Base-by-base conservation (phyloP, 1,140 invertebrate species). In the Atta texana region DNA sequence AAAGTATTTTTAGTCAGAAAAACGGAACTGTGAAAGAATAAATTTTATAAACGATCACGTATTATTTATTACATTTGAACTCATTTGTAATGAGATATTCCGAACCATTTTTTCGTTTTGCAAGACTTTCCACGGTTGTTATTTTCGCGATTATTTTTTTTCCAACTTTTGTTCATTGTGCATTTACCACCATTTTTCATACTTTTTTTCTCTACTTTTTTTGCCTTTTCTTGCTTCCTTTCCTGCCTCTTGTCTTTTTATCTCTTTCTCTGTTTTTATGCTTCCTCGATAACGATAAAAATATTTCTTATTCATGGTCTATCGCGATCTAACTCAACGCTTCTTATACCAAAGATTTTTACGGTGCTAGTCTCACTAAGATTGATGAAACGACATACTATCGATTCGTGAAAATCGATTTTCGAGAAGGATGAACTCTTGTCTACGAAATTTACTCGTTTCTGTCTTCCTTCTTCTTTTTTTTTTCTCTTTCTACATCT, bases 281-380 rank as follows among this genome's bases (percentile, higher is more conserved):
- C 12, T 7, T 51, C 0, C 16, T 24, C 66, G 64, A 74, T 55
- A 63, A 59, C 69, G 80, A 84, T 84, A 75, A 84, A 75, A 75
- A 84, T 61, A 84, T 84, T 84, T 84, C 80, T 84, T 74, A 75
- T 69, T 74, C 55, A 34, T 57, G 24, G 55, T 74, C 69, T 63
- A 84, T 84, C 80, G 55, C 55, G 39, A 82, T 14, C 68, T 82
- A 74, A 84, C 80, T 61, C 66, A 72, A 72, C 55, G 68, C 80
- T 84, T 84, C 44, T 84, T 84, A 75, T 74, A 34, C 55, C 24
- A 28, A 28, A 39, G 80, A 84, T 84, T 74, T 75, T 84, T 74
- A 74, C 69, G 21, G 18, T n/a, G 28, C 24, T 55, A 55, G 68
- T 74, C 34, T 31, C 10, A 39, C 55, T 14, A 84, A 84, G 80